Base-by-base conservation (phyloP, 2,888 invertebrate genomes). In the Diplazon laetatorius region DNA sequence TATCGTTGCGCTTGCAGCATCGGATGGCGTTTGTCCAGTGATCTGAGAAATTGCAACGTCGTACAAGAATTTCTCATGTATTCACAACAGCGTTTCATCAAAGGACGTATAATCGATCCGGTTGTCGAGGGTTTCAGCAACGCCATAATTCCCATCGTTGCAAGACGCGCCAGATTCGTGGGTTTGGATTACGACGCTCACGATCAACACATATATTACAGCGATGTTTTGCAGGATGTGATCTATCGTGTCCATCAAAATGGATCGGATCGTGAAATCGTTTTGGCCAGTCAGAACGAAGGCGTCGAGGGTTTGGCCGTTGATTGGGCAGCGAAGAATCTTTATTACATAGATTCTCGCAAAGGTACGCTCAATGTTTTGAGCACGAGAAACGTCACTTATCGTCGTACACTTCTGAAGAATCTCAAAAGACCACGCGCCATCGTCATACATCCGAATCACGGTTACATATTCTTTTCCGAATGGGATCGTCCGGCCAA, bases 401-500 rank as follows among this genome's bases (percentile, higher is more conserved):
- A 96, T 85, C 94, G 97, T 8, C 93, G 97, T 84, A 97, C 97
- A 0, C 91, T 99, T 42, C 91, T 98, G 20, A 96, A 95, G 87
- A 96, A 97, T 86, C 91, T 99, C 25, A 98, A 98, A 88, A 93
- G 98, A 78, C 99, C 99, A 0, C 93, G 99, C 85, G 98, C 98
- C 4, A 98, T 99, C 76, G 99, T 98, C 0, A 97, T 99, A 0
- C 98, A 99, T 91, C 99, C 99, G 0, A 98, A 98, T 88, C 95
- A 95, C 87, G 98, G 98, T 83, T 97, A 93, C 86, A 95, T 99
- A 62, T 99, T 98, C 92, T 99, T 97, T 93, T 96, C 98, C 0
- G 98, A 99, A 90, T 98, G 98, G 97, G 97, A 97, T 87, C 94
- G 98, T 2, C 98, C 98, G 0, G 98, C 99, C 0, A 98, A 98